Evolutionary conservation across 2,888 invertebrate genomes (phyloP).

Genomic region (Protophormia terraenovae): DNA sequence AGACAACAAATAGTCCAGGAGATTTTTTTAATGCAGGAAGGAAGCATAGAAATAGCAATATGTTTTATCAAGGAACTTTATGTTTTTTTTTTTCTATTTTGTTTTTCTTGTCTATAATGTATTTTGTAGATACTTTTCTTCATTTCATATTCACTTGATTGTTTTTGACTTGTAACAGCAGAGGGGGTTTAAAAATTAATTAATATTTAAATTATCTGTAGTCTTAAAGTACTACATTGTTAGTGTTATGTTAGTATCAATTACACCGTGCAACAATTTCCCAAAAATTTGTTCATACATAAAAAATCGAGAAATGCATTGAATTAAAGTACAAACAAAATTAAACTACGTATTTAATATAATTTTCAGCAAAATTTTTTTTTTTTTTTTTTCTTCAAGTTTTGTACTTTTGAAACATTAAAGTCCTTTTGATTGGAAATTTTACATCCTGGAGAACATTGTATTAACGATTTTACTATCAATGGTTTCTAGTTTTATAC

Average conservation of each 20-base stretch:
- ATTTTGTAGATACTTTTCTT: constrained; percentile 31
- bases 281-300: too few species aligned
- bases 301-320: too few species aligned
- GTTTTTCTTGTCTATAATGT: constrained; percentile 50
- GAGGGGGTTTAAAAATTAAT: constrained; percentile 57
- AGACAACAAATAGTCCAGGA: constrained; percentile 67
- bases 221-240: background rate
- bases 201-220: constrained; percentile 57
- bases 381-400: too few species aligned
- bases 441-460: too few species aligned
- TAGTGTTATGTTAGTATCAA: background rate
- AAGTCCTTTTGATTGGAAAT: too few species aligned
- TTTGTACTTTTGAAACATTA: too few species aligned
- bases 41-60: constrained; percentile 36
- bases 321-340: too few species aligned
- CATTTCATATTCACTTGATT: constrained; percentile 55
- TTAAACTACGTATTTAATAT: too few species aligned
- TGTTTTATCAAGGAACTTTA: constrained; percentile 53
- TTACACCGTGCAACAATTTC: too few species aligned
- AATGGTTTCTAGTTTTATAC: too few species aligned
- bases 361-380: too few species aligned
- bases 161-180: constrained; percentile 36
- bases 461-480: too few species aligned
- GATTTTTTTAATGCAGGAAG: constrained; percentile 1
- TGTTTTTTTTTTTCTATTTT: background rate